A percentile compares a stretch with the other conserved stretches of the same genome.
Conservation (phyloP, 2,888 invertebrate species). For the Teleogryllus oceanicus region DNA sequence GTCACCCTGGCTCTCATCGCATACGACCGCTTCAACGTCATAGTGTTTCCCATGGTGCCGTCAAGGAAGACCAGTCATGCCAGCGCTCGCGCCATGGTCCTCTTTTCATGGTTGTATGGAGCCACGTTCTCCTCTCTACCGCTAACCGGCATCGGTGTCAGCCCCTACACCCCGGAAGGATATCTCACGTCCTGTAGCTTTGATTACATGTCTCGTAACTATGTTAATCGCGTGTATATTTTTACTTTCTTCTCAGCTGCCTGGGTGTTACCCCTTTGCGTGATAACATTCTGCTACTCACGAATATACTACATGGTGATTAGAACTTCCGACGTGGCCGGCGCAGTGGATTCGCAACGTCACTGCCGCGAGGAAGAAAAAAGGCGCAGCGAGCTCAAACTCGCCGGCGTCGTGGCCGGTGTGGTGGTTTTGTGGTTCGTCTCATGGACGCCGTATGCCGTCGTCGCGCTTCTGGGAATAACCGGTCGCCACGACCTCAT, state of each 20-base stretch:
- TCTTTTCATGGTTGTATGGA: conserved; percentile 72
- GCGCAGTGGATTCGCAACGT: conserved; percentile 50
- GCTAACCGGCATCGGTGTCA: conserved; percentile 56
- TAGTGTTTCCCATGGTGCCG: conserved; percentile 72
- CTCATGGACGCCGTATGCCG: conserved; percentile 80
- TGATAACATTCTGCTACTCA: conserved; percentile 70
- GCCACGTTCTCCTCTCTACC: conserved; percentile 67
- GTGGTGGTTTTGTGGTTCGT: conserved; percentile 72
- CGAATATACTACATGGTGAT: conserved; percentile 65
- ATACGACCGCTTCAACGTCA: conserved; percentile 76
- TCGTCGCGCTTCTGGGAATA: conserved; percentile 70
- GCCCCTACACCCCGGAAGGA: conserved; percentile 78
- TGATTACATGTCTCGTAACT: conserved; percentile 61
- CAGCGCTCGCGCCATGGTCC: conserved; percentile 56
- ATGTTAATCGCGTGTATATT: conserved; percentile 63
- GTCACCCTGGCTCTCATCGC: conserved; percentile 76
- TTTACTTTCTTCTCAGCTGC: conserved; percentile 71
- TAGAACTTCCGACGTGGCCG: conserved; percentile 41
- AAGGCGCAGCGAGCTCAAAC: conserved; percentile 62
- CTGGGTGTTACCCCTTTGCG: conserved; percentile 67
- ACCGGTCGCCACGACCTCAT: conserved; percentile 61
- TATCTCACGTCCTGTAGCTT: conserved; percentile 81
- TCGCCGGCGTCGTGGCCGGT: conserved; percentile 51
- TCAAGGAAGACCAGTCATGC: conserved; percentile 58
- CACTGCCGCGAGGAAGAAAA: conserved; percentile 62